A percentile compares a stretch with the other conserved stretches of the same genome.
Evolutionary conservation across 2,797 vertebrate genomes (phyloP).

Genomic region (Coracias cyanogaster): DNA sequence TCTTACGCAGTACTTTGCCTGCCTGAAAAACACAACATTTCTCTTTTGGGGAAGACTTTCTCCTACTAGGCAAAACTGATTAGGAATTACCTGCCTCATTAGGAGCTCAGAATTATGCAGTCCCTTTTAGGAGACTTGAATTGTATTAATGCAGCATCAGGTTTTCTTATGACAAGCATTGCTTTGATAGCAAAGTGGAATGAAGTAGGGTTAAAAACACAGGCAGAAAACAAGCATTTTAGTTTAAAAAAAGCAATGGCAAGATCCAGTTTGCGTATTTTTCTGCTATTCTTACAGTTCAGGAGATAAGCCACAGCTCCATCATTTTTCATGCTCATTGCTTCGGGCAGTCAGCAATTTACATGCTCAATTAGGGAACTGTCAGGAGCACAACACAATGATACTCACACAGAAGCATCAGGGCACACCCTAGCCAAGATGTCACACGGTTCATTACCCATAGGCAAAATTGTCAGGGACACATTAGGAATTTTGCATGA

Average conservation of each 20-base stretch:
- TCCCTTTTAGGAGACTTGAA: background rate
- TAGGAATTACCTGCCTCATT: background rate
- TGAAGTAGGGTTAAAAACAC: background rate
- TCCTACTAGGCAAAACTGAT: background rate
- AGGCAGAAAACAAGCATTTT: background rate
- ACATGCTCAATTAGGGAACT: fast-evolving
- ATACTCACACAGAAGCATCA: background rate
- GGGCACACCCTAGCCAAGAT: background rate
- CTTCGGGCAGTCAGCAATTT: background rate
- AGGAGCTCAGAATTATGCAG: background rate
- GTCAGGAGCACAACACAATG: background rate
- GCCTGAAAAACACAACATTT: background rate
- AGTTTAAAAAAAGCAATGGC: fast-evolving
- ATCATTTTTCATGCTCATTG: background rate
- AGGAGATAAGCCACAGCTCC: background rate
- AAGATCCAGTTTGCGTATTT: background rate
- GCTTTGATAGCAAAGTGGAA: background rate
- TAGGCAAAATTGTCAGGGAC: background rate
- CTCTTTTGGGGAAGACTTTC: background rate
- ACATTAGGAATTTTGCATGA: background rate
- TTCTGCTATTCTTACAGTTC: background rate
- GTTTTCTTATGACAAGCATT: background rate
- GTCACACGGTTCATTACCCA: background rate
- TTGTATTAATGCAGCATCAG: background rate
- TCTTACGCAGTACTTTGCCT: background rate